Evolutionary conservation across 37 sponge, comb jelly and placozoan genomes (phyloP), one percentile per base, ranked within the genome.

Genomic region (Axinella damicornis): DNA sequence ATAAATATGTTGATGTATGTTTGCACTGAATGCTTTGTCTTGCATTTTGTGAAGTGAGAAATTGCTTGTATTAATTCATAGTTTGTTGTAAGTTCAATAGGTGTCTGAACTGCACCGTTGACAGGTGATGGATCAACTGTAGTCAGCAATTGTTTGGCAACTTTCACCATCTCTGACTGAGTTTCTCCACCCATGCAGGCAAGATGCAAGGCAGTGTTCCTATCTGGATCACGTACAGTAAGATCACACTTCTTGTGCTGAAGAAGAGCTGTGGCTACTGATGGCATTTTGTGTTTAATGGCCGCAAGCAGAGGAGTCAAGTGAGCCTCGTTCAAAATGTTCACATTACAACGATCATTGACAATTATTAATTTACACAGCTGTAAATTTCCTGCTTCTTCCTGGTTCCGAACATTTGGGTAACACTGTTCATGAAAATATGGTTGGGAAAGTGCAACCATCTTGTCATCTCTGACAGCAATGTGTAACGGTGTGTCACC

Each of bases 401-500:
- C 27, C 21, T 33, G 2, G 41, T 54, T 58, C 18, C 11, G 61
- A 76, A 58, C 17, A 13, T 14, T 55, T n/a, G 62, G 77, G n/a
- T 76, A 5, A 53, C 77, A 76, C 2, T 58, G 31, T 2, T 76
- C 25, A 59, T 24, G 36, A 18, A 31, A 19, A 4, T 57, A 33
- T 2, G 57, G 61, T 25, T 58, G 32, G n/a, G n/a, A n/a, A n/a
- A n/a, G n/a, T n/a, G n/a, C n/a, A 20, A 25, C 30, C 32, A 76
- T 58, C 36, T 6, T 58, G 19, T 59, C 62, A 11, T 55, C 27
- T 11, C 57, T 54, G n/a, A 36, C 59, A 24, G 81, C 81, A 27
- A 68, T 20, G 31, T 69, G 69, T 24, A 80, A 68, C 13, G 81
- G 69, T 69, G 81, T 80, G 69, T 54, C 35, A 30, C 69, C 69